Percentiles rank a stretch among this genome's conserved stretches.
Evolutionary conservation across 2,888 invertebrate genomes (phyloP).

Genomic region (Trichogramma dendrolimi): DNA sequence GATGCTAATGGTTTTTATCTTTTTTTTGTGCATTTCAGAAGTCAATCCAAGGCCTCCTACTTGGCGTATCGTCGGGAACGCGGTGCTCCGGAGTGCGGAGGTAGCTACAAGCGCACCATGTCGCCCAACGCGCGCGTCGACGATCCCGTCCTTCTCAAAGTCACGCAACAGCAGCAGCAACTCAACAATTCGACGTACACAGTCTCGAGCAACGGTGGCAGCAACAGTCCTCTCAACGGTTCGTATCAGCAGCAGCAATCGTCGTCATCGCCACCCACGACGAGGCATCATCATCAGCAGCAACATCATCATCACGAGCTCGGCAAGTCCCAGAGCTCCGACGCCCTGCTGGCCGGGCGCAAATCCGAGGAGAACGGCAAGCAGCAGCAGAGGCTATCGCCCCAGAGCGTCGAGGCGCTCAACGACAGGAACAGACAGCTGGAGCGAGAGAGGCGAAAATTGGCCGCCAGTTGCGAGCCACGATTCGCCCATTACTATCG

Average conservation of each 20-base stretch:
- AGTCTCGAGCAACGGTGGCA: constrained; percentile 31
- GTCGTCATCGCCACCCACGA: constrained; percentile 13
- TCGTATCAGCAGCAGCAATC: neutral
- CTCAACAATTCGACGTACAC: constrained; percentile 28
- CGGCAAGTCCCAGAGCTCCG: constrained; percentile 45
- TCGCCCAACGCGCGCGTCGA: constrained; percentile 58
- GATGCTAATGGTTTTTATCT: neutral
- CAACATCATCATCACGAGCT: constrained; percentile 32
- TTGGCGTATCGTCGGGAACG: constrained; percentile 68
- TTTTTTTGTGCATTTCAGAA: constrained; percentile 55
- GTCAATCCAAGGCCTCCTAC: constrained; percentile 74
- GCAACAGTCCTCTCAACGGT: constrained; percentile 20
- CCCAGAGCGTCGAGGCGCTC: constrained; percentile 45
- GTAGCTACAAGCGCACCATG: constrained; percentile 71
- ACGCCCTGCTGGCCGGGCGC: constrained; percentile 40
- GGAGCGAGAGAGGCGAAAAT: constrained; percentile 45
- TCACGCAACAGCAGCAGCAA: constrained; percentile 42
- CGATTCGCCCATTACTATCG: constrained; percentile 43
- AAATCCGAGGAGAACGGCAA: constrained; percentile 12
- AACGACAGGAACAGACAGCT: constrained; percentile 47
- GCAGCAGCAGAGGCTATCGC: constrained; percentile 41
- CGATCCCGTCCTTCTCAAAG: constrained; percentile 47
- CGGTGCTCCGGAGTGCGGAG: constrained; percentile 67
- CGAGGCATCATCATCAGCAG: constrained; percentile 22
- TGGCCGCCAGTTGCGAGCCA: constrained; percentile 45